Percentiles rank a stretch among this genome's conserved stretches.
Evolutionary conservation across 2,888 invertebrate genomes (phyloP).

Genomic region (Ormyrus pomaceus): DNA sequence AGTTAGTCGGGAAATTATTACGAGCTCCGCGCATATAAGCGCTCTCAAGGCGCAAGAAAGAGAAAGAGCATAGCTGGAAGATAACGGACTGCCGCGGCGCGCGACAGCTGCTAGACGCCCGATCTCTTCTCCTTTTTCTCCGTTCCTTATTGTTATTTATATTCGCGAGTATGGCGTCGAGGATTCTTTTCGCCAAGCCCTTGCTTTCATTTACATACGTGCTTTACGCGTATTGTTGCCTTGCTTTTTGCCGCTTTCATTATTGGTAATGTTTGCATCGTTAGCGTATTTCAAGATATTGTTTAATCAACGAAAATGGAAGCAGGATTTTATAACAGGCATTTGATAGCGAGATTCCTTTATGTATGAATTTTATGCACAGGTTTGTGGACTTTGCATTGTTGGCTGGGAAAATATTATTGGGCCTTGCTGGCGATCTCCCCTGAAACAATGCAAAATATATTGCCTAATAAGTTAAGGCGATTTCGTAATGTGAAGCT

Average conservation of each 20-base stretch:
- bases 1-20: constrained; percentile 29
- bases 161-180: constrained; percentile 13
- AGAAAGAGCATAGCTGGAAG: constrained; percentile 42
- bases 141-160: constrained; percentile 52
- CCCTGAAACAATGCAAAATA: too few species aligned
- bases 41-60: constrained; percentile 4
- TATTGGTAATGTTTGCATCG: neutral
- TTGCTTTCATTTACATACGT: neutral
- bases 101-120: constrained; percentile 69
- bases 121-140: constrained; percentile 55
- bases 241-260: neutral
- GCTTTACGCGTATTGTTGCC: neutral
- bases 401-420: too few species aligned
- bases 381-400: too few species aligned
- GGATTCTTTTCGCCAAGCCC: neutral
- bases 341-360: neutral
- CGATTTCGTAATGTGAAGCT: too few species aligned
- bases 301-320: neutral
- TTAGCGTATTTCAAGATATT: neutral
- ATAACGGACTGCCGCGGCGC: constrained; percentile 49
- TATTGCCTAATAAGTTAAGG: too few species aligned
- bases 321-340: constrained; percentile 11
- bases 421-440: too few species aligned
- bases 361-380: constrained; percentile 3
- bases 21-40: constrained; percentile 44